These are phyloP conservation scores for Craseonycteris thonglongyai DNA, from an alignment of 2,113 vertebrate species.

Conservation along the genomic window DNA sequence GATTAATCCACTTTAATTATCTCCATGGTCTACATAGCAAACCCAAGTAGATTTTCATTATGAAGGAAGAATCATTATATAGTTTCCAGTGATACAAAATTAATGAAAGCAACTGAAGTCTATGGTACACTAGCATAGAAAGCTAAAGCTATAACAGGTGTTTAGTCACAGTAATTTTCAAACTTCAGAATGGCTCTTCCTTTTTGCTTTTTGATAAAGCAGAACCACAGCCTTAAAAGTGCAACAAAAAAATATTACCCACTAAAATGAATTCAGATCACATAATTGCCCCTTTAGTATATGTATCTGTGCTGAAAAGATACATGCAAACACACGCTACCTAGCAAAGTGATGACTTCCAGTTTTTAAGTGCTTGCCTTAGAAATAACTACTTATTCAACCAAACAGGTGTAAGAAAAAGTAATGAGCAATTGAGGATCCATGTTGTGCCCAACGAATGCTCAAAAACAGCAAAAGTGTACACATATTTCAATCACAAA, in stretches of 20 bases:
- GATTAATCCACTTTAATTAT: constrained; percentile 63
- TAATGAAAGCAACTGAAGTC: constrained; percentile 32
- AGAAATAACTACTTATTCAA: constrained; percentile 70
- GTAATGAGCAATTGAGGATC: constrained; percentile 25
- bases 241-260: constrained; percentile 32
- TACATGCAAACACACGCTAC: constrained; percentile 44
- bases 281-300: constrained; percentile 36
- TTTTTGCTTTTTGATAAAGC: constrained; percentile 48
- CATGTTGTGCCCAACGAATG: not conserved
- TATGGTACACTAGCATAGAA: not conserved
- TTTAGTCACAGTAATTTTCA: constrained; percentile 47
- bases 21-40: constrained; percentile 38
- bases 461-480: not conserved
- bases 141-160: constrained; percentile 53
- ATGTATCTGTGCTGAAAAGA: constrained; percentile 21
- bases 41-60: constrained; percentile 53
- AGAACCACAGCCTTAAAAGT: constrained; percentile 2
- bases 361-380: constrained; percentile 62
- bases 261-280: constrained; percentile 51
- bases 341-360: constrained; percentile 52
- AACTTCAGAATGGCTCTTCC: constrained; percentile 42
- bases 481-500: not conserved
- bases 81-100: constrained; percentile 48
- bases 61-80: constrained; percentile 39
- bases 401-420: constrained; percentile 44